These are phyloP conservation scores for Spicauda simplicius DNA, from an alignment of 2,888 invertebrate species.

Conservation along the genomic window DNA sequence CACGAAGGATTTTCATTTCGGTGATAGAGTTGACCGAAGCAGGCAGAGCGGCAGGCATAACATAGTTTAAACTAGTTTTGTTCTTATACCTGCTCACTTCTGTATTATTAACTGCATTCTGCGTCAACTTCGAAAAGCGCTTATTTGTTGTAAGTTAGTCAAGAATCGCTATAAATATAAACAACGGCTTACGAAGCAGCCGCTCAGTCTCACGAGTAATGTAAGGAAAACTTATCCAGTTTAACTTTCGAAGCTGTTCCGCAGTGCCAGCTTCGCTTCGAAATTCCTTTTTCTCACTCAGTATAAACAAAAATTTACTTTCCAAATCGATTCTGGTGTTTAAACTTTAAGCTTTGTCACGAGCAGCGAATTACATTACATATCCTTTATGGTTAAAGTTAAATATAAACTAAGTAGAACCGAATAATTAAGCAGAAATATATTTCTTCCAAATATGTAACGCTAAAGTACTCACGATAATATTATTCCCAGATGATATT, in stretches of 20 bases:
- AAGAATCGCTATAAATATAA: constrained; percentile 50
- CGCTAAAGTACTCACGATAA: too few species aligned
- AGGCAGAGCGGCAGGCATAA: too few species aligned
- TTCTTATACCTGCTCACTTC: background rate
- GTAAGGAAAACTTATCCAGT: constrained; percentile 64
- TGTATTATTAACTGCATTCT: background rate
- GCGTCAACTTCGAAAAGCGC: constrained; percentile 40
- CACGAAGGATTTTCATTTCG: too few species aligned
- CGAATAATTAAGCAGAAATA: too few species aligned
- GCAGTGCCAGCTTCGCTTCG: constrained; percentile 44
- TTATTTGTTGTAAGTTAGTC: constrained; percentile 47
- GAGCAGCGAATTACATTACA: background rate
- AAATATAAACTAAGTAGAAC: too few species aligned
- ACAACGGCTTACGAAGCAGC: constrained; percentile 49
- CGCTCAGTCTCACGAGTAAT: constrained; percentile 54
- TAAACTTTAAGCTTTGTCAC: constrained; percentile 18
- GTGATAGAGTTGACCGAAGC: too few species aligned
- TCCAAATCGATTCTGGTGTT: constrained; percentile 11
- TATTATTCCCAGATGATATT: too few species aligned
- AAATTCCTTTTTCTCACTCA: constrained; percentile 45
- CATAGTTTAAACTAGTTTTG: too few species aligned
- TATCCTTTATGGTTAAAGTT: too few species aligned
- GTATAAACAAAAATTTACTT: constrained; percentile 23
- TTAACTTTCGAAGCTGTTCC: constrained; percentile 59
- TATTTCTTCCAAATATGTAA: too few species aligned